Base-by-base conservation (phyloP, 2,888 invertebrate genomes). In the Scaptomyza caliginosa region DNA sequence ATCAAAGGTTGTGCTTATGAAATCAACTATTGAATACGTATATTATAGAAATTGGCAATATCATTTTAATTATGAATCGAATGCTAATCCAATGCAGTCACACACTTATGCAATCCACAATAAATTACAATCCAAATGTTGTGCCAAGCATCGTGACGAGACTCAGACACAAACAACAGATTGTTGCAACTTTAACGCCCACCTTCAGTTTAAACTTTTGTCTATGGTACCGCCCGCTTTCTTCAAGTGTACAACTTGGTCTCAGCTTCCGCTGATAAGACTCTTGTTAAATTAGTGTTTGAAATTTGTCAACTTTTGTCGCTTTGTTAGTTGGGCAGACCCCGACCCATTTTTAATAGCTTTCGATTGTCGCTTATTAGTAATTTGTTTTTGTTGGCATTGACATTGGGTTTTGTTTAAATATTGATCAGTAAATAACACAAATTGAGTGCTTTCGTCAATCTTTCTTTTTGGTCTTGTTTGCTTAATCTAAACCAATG, bases 51-150 rank as follows among this genome's bases (percentile, higher is more conserved):
- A 34, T 49, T 40, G 40, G 24, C 26, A 45, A 49, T 28, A 56
- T 42, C 42, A 48, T 42, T 60, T 74, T 19, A 59, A 69, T 74
- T 72, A 72, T 74, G 75, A 74, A 74, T 69, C 58, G 36, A 51
- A 63, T 72, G 74, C 51, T 74, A 72, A 69, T 74, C 63, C 46
- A 74, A 52, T 74, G 62, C 56, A 45, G 32, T 62, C 60, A 45
- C 60, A 45, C 67, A 56, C 49, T 57, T 56, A 52, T 74, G 56
- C 50, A 67, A 58, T 17, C 8, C 21, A 16, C 10, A 21, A 23
- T 42, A 7, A 16, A 40, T 43, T 39, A 21, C 28, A 54, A 43
- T 59, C 21, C 7, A 23, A 11, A 23, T n/a, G 36, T 23, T 30
- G 13, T 32, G 13, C 2, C 24, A 8, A n/a, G 17, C 21, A 32